Evolutionary conservation across 2,797 vertebrate genomes (phyloP).

Genomic region (Aeoliscus strigatus): DNA sequence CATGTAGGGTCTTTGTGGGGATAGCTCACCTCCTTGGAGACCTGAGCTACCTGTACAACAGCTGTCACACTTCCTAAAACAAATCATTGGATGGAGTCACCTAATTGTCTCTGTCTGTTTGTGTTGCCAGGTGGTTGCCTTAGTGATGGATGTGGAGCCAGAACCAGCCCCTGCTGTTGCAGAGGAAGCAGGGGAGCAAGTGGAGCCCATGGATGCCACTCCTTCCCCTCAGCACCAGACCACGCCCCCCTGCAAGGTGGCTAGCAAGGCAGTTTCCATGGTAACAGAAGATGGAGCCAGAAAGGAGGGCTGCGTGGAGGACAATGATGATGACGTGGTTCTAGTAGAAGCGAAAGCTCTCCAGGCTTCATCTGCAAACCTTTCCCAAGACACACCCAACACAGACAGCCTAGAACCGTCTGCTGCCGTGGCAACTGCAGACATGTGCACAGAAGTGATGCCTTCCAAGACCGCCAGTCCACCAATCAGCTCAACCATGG

Average conservation of each 20-base stretch:
- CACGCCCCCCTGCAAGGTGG: conserved; percentile 75
- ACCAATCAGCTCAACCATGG: conserved; percentile 54
- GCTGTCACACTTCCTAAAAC: conserved; percentile 35
- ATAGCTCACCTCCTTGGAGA: conserved; percentile 20
- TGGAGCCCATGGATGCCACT: conserved; percentile 82
- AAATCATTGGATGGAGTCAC: conserved; percentile 10
- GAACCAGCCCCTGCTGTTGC: conserved; percentile 73
- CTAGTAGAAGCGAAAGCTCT: conserved; percentile 85
- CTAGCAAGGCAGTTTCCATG: conserved; percentile 77
- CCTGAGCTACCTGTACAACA: conserved; percentile 50
- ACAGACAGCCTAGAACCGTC: conserved; percentile 75
- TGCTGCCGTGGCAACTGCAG: conserved; percentile 51
- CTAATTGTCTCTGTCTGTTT: conserved; percentile 40
- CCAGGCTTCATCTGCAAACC: conserved; percentile 51
- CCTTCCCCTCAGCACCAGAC: conserved; percentile 76
- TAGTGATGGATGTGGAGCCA: conserved; percentile 86
- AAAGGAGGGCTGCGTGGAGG: conserved; percentile 63
- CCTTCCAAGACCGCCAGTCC: conserved; percentile 56
- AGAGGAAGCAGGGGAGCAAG: conserved; percentile 73
- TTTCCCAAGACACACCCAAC: conserved; percentile 72
- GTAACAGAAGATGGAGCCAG: conserved; percentile 58
- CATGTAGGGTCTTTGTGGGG: conserved; percentile 1
- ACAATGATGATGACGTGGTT: conserved; percentile 94
- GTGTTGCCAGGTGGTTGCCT: conserved; percentile 75
- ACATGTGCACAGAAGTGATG: conserved; percentile 59